Evolutionary conservation across 2,888 invertebrate species (phyloP).

Genomic region (Meloe dianella): DNA sequence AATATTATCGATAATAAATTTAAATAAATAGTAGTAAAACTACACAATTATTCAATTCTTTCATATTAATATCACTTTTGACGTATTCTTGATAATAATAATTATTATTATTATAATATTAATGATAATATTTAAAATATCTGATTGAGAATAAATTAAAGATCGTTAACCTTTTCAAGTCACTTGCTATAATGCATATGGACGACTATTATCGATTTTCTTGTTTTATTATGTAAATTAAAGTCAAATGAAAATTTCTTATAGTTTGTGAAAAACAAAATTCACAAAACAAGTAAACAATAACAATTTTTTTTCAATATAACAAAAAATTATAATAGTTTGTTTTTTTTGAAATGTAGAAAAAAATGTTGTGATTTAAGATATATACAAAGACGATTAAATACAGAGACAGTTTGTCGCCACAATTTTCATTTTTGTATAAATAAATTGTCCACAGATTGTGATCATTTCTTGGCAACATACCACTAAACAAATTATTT

Average conservation of each 20-base stretch:
- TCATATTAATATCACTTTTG: not conserved
- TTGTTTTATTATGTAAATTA: constrained; percentile 27
- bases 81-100: constrained; percentile 14
- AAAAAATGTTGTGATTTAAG: too few species aligned
- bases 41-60: not conserved
- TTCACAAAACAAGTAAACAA: not conserved
- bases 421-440: constrained; percentile 6
- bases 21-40: too few species aligned
- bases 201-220: constrained; percentile 25
- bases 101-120: constrained; percentile 21
- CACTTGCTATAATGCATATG: constrained; percentile 22
- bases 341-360: not conserved
- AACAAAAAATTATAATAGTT: too few species aligned
- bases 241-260: constrained; percentile 16
- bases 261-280: not conserved
- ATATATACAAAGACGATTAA: too few species aligned
- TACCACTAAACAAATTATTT: constrained; percentile 10
- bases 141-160: constrained; percentile 23
- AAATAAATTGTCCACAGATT: constrained; percentile 11
- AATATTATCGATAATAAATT: too few species aligned
- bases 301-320: too few species aligned
- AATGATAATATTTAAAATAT: not conserved
- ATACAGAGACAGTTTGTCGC: constrained; percentile 12
- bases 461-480: constrained; percentile 13
- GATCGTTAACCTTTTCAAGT: constrained; percentile 27